These are phyloP conservation scores for Drosophila tani DNA, from an alignment of 1,140 invertebrate species.

Conservation along the genomic window DNA sequence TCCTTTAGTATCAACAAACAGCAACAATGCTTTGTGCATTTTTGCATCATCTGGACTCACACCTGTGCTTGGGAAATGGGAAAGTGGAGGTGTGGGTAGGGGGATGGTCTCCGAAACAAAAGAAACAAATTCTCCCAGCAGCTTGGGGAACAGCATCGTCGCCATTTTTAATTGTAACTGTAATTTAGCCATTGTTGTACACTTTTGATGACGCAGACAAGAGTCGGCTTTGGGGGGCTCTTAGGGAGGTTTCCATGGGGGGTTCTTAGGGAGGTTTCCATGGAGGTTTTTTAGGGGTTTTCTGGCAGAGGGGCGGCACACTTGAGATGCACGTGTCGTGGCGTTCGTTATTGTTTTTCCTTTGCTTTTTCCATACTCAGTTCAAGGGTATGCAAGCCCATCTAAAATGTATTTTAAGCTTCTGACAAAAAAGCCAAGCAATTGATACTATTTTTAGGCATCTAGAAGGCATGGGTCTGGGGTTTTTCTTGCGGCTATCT, in stretches of 20 bases:
- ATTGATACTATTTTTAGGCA: slow-evolving; percentile 10
- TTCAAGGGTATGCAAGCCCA: slow-evolving; percentile 29
- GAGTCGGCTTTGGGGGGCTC: slow-evolving; percentile 15
- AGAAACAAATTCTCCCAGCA: slow-evolving; percentile 40
- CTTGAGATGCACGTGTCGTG: slow-evolving; percentile 59
- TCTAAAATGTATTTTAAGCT: slow-evolving; percentile 17
- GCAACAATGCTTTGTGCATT: slow-evolving; percentile 25
- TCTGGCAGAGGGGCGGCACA: not conserved
- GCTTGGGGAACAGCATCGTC: slow-evolving; percentile 49
- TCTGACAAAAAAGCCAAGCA: slow-evolving; percentile 8
- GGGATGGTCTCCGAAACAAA: slow-evolving; percentile 47
- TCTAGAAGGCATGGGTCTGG: not conserved
- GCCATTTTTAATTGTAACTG: slow-evolving; percentile 84
- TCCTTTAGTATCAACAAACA: slow-evolving; percentile 24
- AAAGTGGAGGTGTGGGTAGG: not conserved
- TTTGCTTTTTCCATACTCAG: slow-evolving; percentile 1
- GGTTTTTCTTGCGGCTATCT: not conserved
- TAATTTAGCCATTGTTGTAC: slow-evolving; percentile 81
- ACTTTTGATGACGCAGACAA: slow-evolving; percentile 79
- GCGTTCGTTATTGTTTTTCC: slow-evolving; percentile 37
- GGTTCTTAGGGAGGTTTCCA: not conserved
- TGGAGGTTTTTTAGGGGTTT: not conserved
- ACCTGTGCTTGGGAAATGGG: not conserved
- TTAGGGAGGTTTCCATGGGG: not conserved
- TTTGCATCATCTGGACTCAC: slow-evolving; percentile 37